Evolutionary conservation across 2,888 invertebrate species (phyloP).

Genomic region (Dyspetes luteomarginatus): DNA sequence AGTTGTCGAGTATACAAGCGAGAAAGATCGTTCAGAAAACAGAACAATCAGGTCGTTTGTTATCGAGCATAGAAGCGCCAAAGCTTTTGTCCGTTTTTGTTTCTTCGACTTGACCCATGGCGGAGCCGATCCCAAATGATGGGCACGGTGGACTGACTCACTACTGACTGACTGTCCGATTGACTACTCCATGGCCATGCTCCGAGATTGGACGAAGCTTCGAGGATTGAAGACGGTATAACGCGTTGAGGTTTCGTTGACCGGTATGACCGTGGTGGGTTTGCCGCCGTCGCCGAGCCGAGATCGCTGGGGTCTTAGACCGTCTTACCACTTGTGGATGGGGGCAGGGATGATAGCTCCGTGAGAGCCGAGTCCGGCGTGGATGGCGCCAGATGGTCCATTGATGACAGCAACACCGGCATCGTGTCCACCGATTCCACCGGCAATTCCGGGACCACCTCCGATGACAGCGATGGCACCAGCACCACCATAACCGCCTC

Average conservation of each 20-base stretch:
- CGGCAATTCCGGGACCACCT: conserved; percentile 79
- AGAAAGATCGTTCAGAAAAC: conserved; percentile 80
- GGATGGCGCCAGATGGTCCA: conserved; percentile 83
- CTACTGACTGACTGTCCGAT: conserved; percentile 74
- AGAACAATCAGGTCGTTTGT: conserved; percentile 76
- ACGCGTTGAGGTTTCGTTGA: conserved; percentile 81
- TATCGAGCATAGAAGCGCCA: conserved; percentile 73
- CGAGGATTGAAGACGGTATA: conserved; percentile 78
- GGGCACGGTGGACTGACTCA: conserved; percentile 66
- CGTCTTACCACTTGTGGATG: conserved; percentile 81
- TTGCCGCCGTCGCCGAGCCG: conserved; percentile 83
- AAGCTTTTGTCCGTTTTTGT: conserved; percentile 79
- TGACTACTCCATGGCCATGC: conserved; percentile 72
- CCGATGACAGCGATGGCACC: conserved; percentile 82
- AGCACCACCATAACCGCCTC: conserved; percentile 74
- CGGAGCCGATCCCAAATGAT: conserved; percentile 66
- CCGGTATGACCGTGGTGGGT: conserved; percentile 82
- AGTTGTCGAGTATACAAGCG: conserved; percentile 69
- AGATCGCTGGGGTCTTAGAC: conserved; percentile 82
- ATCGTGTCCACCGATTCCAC: conserved; percentile 82
- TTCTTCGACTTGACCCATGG: conserved; percentile 74
- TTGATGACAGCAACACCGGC: conserved; percentile 83
- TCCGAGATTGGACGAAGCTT: conserved; percentile 78
- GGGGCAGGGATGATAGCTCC: conserved; percentile 83
- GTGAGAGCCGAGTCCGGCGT: conserved; percentile 83